Evolutionary conservation across 2,113 vertebrate genomes (phyloP).

Genomic region (Dolichallabes microphthalmus): DNA sequence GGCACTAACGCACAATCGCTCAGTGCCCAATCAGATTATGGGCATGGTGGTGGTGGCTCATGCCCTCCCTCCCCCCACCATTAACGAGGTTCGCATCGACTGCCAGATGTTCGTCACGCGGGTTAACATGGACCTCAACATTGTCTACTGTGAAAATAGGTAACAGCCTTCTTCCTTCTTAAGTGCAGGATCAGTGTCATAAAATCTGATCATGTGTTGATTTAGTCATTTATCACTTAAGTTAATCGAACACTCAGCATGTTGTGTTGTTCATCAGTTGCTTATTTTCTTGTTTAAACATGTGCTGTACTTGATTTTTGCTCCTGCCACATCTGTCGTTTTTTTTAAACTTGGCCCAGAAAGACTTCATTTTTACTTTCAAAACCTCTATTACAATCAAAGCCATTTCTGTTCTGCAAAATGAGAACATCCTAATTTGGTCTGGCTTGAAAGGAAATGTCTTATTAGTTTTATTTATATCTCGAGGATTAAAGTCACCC

Average conservation of each 20-base stretch:
- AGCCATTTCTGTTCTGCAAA: slow-evolving; percentile 37
- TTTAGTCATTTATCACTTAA: not conserved
- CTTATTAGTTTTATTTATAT: slow-evolving; percentile 57
- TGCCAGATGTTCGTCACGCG: slow-evolving; percentile 99
- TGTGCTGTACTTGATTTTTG: not conserved
- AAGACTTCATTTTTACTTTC: slow-evolving; percentile 36
- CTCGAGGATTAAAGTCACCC: slow-evolving; percentile 52
- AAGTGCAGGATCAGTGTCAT: not conserved
- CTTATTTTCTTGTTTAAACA: not conserved
- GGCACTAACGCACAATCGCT: slow-evolving; percentile 87
- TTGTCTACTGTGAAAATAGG: slow-evolving; percentile 99
- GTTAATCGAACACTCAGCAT: not conserved
- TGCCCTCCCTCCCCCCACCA: slow-evolving; percentile 93
- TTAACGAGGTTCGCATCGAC: slow-evolving; percentile 99
- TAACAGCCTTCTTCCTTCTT: slow-evolving; percentile 59
- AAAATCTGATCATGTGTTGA: not conserved
- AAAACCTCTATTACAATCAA: slow-evolving; percentile 41
- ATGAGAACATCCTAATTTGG: slow-evolving; percentile 52
- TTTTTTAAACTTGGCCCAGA: slow-evolving; percentile 33
- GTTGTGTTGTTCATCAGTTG: not conserved
- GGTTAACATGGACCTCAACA: slow-evolving; percentile 99
- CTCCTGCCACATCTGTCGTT: slow-evolving; percentile 26
- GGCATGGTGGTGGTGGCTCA: slow-evolving; percentile 97
- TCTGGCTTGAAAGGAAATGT: slow-evolving; percentile 51
- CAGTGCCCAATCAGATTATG: slow-evolving; percentile 93